Evolutionary conservation across 2,888 invertebrate genomes (phyloP).

Genomic region (Strigamia maritima): DNA sequence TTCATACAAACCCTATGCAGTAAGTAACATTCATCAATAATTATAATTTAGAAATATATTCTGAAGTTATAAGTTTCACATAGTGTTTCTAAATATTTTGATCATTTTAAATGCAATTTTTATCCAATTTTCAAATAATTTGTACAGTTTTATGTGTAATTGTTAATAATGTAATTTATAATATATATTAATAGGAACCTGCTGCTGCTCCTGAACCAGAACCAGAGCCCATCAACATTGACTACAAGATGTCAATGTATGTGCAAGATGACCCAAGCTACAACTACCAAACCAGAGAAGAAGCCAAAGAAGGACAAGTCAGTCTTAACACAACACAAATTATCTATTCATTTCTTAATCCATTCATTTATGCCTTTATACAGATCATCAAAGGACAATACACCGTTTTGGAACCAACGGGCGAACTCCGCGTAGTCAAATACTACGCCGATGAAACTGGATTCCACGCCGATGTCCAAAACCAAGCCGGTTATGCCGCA

Average conservation of each 20-base stretch:
- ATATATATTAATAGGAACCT: background rate
- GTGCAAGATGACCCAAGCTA: slow-evolving; percentile 26
- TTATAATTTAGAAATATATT: background rate
- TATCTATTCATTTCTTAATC: background rate
- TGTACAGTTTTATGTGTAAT: background rate
- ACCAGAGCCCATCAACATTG: background rate
- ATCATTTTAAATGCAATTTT: too few relatives aligned
- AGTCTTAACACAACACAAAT: background rate
- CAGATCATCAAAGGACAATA: slow-evolving; percentile 41
- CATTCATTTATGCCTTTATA: background rate
- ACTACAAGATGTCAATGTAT: slow-evolving; percentile 7
- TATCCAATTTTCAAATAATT: too few relatives aligned
- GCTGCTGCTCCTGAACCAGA: background rate
- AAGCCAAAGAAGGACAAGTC: background rate
- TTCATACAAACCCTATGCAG: background rate
- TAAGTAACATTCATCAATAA: background rate
- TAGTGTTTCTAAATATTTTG: too few relatives aligned
- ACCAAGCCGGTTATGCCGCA: slow-evolving; percentile 34
- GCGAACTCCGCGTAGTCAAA: slow-evolving; percentile 42
- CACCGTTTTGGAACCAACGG: slow-evolving; percentile 42
- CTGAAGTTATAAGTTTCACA: too few relatives aligned
- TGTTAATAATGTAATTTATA: background rate
- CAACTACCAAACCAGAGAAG: slow-evolving; percentile 34
- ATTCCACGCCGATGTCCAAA: slow-evolving; percentile 41
- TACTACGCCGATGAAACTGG: slow-evolving; percentile 42